These are phyloP conservation scores for Pangasius krempfi DNA, from an alignment of 2,797 vertebrate genomes.

Conservation along the genomic window DNA sequence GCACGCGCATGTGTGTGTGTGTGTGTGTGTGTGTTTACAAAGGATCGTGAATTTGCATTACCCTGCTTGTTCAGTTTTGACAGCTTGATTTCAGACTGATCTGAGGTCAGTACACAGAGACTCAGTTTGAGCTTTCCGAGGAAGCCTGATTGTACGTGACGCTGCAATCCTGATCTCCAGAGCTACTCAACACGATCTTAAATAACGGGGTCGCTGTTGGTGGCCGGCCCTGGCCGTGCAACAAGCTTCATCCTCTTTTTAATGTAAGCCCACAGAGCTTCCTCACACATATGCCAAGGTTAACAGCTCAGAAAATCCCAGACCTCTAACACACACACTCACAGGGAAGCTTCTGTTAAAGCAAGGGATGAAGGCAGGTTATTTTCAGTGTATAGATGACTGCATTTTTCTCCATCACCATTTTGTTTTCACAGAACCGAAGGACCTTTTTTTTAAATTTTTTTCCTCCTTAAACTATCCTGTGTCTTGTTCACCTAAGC, in stretches of 20 bases:
- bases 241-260: conserved; percentile 66
- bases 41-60: background rate
- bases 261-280: conserved; percentile 63
- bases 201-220: conserved; percentile 1
- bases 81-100: background rate
- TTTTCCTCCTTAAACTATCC: too few relatives aligned
- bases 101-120: background rate
- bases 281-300: conserved; percentile 65
- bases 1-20: background rate
- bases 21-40: background rate
- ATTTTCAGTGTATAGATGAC: background rate
- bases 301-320: conserved; percentile 47
- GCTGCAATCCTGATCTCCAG: background rate
- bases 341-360: conserved; percentile 27
- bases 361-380: background rate
- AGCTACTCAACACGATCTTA: background rate
- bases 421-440: background rate
- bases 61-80: too few relatives aligned
- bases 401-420: background rate
- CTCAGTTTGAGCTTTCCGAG: background rate
- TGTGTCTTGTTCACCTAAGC: background rate
- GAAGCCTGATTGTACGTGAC: background rate
- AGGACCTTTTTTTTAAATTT: too few relatives aligned
- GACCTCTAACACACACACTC: conserved; percentile 18
- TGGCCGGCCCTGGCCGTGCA: conserved; percentile 37